These are phyloP conservation scores for Corythornis madagascariensis DNA, from an alignment of 2,113 vertebrate genomes.

Conservation along the genomic window DNA sequence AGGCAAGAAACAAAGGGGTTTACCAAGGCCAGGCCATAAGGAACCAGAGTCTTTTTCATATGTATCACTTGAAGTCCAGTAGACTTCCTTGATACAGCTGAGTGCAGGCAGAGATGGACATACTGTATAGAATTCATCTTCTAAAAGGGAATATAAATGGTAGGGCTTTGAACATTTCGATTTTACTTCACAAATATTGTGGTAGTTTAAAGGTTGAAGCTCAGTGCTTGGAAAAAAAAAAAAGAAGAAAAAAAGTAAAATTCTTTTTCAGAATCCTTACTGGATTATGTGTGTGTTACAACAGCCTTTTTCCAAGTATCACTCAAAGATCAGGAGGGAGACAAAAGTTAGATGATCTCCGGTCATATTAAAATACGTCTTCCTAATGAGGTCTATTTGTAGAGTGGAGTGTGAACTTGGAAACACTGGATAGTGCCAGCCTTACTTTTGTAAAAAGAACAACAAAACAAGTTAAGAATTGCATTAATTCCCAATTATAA, in stretches of 20 bases:
- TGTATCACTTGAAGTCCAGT: neutral
- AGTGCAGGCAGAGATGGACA: neutral
- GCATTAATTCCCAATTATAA: neutral
- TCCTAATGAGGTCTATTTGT: neutral
- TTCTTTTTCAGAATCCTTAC: neutral
- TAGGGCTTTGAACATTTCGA: neutral
- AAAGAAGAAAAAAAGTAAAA: neutral
- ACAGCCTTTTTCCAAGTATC: neutral
- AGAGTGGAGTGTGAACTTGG: neutral
- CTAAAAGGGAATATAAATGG: neutral
- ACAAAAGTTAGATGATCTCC: neutral
- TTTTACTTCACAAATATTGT: neutral
- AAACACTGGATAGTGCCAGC: neutral
- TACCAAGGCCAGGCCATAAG: neutral
- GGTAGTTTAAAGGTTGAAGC: neutral
- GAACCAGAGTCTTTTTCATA: neutral
- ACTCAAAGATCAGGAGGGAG: neutral
- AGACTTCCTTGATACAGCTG: neutral
- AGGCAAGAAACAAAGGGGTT: neutral
- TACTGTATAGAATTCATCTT: neutral
- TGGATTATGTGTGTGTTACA: neutral
- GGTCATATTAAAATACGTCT: neutral
- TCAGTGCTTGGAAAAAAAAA: neutral
- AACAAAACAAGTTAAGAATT: neutral
- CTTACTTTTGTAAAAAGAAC: neutral